Evolutionary conservation across 2,797 vertebrate genomes (phyloP).

Genomic region (Tympanoctomys barrerae): DNA sequence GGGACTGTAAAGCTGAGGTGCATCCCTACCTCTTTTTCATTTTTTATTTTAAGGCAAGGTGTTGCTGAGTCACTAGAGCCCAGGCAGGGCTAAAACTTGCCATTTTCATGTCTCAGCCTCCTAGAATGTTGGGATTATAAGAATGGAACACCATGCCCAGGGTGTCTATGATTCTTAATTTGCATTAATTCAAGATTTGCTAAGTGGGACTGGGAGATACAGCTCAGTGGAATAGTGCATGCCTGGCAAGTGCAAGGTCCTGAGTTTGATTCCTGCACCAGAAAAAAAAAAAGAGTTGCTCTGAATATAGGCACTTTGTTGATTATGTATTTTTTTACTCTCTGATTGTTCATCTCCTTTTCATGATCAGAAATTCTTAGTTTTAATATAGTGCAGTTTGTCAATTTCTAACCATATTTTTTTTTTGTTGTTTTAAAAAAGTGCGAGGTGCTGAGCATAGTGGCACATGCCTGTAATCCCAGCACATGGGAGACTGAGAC

Average conservation of each 20-base stretch:
- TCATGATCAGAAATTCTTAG: conserved; percentile 23
- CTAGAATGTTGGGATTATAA: background rate
- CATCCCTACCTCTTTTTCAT: background rate
- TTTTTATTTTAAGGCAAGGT: background rate
- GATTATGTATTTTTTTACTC: background rate
- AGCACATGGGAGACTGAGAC: background rate
- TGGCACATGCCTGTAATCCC: background rate
- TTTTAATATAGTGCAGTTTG: background rate
- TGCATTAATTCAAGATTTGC: conserved; percentile 12
- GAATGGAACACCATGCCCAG: background rate
- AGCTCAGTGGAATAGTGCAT: no score
- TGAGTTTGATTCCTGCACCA: no score
- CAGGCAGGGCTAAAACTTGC: background rate
- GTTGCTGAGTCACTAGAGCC: background rate
- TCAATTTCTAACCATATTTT: background rate
- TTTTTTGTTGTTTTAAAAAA: background rate
- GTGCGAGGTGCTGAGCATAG: background rate
- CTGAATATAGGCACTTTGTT: conserved; percentile 28
- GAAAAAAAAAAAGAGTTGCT: background rate
- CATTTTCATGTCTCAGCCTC: background rate
- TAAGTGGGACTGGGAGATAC: no score
- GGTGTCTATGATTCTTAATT: background rate
- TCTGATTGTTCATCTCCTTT: conserved; percentile 23
- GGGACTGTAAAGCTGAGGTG: background rate
- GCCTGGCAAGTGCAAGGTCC: no score